These are phyloP conservation scores for Eumacrocentrus americanus DNA, from an alignment of 2,888 invertebrate species.

Conservation along the genomic window DNA sequence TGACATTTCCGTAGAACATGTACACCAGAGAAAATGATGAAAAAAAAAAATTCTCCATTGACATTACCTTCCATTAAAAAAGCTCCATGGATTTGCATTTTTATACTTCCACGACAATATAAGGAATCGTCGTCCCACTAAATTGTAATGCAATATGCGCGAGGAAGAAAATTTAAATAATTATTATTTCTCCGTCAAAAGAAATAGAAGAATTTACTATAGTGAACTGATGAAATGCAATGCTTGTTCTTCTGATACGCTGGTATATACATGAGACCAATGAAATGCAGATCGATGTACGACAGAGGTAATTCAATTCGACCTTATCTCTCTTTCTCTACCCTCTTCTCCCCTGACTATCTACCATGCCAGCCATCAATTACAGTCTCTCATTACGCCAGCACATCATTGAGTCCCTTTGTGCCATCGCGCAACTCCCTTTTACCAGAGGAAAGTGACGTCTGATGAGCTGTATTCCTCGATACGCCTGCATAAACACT, in stretches of 20 bases:
- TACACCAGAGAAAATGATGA: neutral
- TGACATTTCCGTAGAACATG: neutral
- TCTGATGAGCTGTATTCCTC: neutral
- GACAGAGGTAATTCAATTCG: neutral
- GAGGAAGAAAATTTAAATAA: no score
- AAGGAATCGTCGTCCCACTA: no score
- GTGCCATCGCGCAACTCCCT: neutral
- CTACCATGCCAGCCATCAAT: constrained; percentile 8
- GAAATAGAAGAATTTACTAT: no score
- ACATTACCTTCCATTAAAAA: neutral
- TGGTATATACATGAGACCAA: neutral
- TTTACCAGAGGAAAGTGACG: neutral
- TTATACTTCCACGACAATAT: no score
- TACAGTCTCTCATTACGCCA: constrained; percentile 14
- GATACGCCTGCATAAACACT: neutral
- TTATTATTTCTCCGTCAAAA: no score
- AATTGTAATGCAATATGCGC: no score
- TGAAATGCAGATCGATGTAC: neutral
- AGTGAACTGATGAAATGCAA: no score
- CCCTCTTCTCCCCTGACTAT: neutral
- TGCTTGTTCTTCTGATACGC: neutral
- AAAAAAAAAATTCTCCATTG: neutral
- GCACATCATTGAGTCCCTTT: constrained; percentile 11
- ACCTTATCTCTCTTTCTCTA: neutral
- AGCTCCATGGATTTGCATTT: neutral